phyloP scores from a whole-genome alignment of 2,797 vertebrate species.

The Amniataba percoides region DNA sequence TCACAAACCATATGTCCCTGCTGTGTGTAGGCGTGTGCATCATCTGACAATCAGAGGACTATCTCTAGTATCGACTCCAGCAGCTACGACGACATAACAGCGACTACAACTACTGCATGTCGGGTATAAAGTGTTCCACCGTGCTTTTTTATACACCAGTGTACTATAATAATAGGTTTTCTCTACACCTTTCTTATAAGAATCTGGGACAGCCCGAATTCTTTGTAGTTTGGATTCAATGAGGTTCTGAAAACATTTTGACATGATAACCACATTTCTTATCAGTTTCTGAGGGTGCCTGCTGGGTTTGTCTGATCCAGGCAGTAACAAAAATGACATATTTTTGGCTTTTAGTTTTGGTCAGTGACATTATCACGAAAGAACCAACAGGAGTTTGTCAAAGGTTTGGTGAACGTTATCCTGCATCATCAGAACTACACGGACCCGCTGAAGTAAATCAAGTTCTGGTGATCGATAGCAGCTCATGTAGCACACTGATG shows the following conservation, averaged over 20 bases:
- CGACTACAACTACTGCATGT: conserved; percentile 6
- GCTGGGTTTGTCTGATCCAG: not conserved
- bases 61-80: conserved; percentile 2
- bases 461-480: not conserved
- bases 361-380: not conserved
- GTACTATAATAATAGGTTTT: not conserved
- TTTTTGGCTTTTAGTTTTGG: not conserved
- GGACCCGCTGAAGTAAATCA: not conserved
- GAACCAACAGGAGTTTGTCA: not conserved
- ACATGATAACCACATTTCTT: not conserved
- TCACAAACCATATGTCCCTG: not conserved
- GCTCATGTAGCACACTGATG: not conserved
- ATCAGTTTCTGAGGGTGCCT: not conserved
- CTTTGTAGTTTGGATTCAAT: not conserved
- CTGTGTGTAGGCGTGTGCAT: conserved; percentile 18
- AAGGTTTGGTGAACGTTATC: not conserved
- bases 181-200: not conserved
- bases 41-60: not conserved
- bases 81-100: not conserved
- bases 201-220: not conserved
- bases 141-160: not conserved
- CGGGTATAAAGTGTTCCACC: not conserved
- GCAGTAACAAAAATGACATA: not conserved
- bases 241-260: not conserved
- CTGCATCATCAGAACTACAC: not conserved